phyloP scores from a whole-genome alignment of 2,797 vertebrate species.

The Pempheris klunzingeri region DNA sequence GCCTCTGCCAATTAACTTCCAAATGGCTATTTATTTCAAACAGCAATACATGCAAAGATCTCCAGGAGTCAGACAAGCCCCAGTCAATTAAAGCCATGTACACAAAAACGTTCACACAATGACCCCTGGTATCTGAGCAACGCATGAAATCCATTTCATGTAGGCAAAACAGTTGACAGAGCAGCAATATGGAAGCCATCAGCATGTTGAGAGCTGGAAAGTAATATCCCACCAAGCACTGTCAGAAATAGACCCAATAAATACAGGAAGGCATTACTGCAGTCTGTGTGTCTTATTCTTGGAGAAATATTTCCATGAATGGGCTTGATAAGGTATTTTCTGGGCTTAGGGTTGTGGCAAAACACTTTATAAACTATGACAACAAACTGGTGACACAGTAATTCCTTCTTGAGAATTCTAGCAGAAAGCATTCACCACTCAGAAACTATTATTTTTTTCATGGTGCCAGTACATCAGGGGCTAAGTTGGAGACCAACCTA shows the following conservation, averaged over 20 bases:
- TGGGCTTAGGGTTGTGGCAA: slow-evolving; percentile 49
- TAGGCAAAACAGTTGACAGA: slow-evolving; percentile 37
- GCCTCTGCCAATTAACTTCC: slow-evolving; percentile 67
- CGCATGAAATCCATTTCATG: slow-evolving; percentile 35
- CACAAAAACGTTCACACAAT: slow-evolving; percentile 35
- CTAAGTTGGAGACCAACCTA: slow-evolving; percentile 52
- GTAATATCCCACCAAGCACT: slow-evolving; percentile 35
- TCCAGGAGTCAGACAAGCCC: slow-evolving; percentile 51
- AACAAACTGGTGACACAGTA: slow-evolving; percentile 50
- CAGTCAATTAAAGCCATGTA: slow-evolving; percentile 56
- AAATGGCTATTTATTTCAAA: slow-evolving; percentile 68
- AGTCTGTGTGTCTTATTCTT: slow-evolving; percentile 36
- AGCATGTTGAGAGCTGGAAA: slow-evolving; percentile 38
- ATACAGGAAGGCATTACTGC: slow-evolving; percentile 26
- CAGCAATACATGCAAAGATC: slow-evolving; percentile 47
- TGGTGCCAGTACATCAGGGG: slow-evolving; percentile 53
- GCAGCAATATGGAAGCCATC: slow-evolving; percentile 40
- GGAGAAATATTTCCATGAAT: slow-evolving; percentile 42
- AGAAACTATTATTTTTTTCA: slow-evolving; percentile 53
- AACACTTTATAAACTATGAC: slow-evolving; percentile 44
- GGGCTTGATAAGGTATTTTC: slow-evolving; percentile 47
- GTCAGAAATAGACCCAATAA: slow-evolving; percentile 49
- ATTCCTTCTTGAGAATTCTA: slow-evolving; percentile 43
- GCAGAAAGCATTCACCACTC: slow-evolving; percentile 40
- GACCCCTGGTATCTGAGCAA: slow-evolving; percentile 50